These are phyloP conservation scores for Centropyge bicolor DNA, from an alignment of 2,797 vertebrate species.

Conservation along the genomic window DNA sequence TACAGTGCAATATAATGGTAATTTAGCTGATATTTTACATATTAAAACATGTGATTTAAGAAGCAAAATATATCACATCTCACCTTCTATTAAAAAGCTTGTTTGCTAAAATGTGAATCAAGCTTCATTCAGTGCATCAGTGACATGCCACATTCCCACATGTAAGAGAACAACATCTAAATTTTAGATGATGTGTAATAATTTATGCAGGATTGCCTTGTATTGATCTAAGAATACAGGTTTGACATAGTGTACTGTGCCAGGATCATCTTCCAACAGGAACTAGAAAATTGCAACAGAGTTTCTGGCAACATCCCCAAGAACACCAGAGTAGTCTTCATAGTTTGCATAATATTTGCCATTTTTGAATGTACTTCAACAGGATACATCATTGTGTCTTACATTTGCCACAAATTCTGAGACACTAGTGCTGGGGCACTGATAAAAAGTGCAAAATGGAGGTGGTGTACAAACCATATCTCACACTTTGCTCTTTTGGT, in stretches of 20 bases:
- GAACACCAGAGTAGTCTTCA: too few species aligned
- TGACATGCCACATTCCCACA: background rate
- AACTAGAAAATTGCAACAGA: background rate
- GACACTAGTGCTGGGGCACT: background rate
- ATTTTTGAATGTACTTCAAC: background rate
- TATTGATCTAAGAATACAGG: background rate
- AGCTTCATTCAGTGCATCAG: too few species aligned
- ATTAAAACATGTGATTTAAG: background rate
- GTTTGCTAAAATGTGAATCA: too few species aligned
- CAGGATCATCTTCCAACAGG: too few species aligned
- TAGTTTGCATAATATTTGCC: background rate
- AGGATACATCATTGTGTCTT: background rate
- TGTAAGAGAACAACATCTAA: background rate
- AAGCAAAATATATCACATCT: background rate
- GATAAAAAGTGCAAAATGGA: background rate
- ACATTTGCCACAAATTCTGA: background rate
- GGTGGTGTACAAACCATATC: background rate
- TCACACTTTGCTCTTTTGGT: background rate
- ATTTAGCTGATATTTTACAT: background rate
- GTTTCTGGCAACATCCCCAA: too few species aligned
- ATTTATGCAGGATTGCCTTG: too few species aligned
- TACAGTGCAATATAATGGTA: background rate
- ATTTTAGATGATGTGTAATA: background rate
- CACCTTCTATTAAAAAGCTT: background rate
- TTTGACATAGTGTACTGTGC: too few species aligned